Conservation (phyloP, 1,140 invertebrate genomes). For the Hycleus cichorii region DNA sequence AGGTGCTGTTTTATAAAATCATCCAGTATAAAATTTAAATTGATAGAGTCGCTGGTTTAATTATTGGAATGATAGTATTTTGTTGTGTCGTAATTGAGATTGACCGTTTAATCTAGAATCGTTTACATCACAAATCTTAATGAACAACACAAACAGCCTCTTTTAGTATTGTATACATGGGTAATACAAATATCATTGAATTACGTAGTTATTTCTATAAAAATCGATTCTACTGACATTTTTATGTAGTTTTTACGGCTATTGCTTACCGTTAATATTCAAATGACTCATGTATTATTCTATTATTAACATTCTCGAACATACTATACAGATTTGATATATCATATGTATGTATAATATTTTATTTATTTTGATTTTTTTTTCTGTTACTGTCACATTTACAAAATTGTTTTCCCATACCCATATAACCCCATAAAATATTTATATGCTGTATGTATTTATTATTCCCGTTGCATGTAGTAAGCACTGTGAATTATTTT, state of each 20-base stretch:
- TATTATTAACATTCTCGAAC: slow-evolving; percentile 7
- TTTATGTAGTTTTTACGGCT: slow-evolving; percentile 4
- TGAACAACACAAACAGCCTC: too few species aligned
- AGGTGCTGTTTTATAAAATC: too few species aligned
- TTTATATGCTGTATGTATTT: slow-evolving; percentile 24
- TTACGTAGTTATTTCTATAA: not conserved
- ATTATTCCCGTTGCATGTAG: slow-evolving; percentile 20
- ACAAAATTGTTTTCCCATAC: slow-evolving; percentile 26
- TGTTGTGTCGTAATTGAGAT: too few species aligned
- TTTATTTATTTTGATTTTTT: too few species aligned
- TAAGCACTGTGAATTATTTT: slow-evolving; percentile 18
- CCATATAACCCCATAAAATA: slow-evolving; percentile 17
- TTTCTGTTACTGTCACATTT: slow-evolving; percentile 20
- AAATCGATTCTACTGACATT: not conserved
- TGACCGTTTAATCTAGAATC: too few species aligned
- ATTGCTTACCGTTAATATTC: slow-evolving; percentile 20
- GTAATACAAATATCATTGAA: too few species aligned
- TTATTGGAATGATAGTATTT: too few species aligned
- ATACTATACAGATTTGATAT: not conserved
- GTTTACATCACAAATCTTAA: too few species aligned
- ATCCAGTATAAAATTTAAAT: too few species aligned
- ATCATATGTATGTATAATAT: too few species aligned
- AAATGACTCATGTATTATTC: slow-evolving; percentile 20
- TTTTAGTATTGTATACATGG: too few species aligned
- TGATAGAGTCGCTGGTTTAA: too few species aligned